Base-by-base conservation (phyloP, 2,113 vertebrate genomes). In the Bambusicola thoracicus region DNA sequence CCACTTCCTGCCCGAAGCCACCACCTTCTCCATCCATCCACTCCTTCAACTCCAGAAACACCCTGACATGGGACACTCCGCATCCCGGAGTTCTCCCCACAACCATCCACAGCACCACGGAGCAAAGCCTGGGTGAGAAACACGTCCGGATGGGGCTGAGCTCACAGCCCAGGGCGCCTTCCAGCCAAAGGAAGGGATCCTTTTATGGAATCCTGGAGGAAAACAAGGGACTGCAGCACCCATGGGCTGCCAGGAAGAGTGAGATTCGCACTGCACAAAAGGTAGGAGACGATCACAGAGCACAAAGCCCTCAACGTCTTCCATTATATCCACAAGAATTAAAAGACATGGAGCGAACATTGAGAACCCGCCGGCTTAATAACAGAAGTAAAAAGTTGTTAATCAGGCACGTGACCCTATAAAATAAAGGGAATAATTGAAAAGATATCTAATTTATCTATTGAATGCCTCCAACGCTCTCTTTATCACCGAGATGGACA, bases 401-500 rank as follows among this genome's bases (percentile, higher is more conserved):
- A 95, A 94, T 90, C 93, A 94, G 96, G 58, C 96, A 91, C 87
- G 92, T 93, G 96, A 93, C 94, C 94, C 96, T 95, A 95, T 97
- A 97, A 97, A 97, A 97, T 96, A 97, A 97, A 97, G 87, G 96
- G 94, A 96, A 96, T 97, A 97, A 98, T 97, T 97, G 97, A 96
- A 97, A 97, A 93, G 97, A 97, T 97, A 94, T 96, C 97, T 97
- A 97, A 98, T 98, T 97, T 97, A 97, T 97, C 97, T 96, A 95
- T 96, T 87, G 97, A 97, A 97, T 96, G 97, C 95, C 95, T 97
- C 97, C 93, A 96, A 93, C 94, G 92, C 95, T 97, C 97, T 92
- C 97, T 98, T 98, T 97, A 97, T 98, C 97, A 98, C 97, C 94
- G 93, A 97, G 98, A 98, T 95, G 98, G 98, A 98, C 98, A 96